Base-by-base conservation (phyloP, 1,140 invertebrate species). In the Homalodisca vitripennis region DNA sequence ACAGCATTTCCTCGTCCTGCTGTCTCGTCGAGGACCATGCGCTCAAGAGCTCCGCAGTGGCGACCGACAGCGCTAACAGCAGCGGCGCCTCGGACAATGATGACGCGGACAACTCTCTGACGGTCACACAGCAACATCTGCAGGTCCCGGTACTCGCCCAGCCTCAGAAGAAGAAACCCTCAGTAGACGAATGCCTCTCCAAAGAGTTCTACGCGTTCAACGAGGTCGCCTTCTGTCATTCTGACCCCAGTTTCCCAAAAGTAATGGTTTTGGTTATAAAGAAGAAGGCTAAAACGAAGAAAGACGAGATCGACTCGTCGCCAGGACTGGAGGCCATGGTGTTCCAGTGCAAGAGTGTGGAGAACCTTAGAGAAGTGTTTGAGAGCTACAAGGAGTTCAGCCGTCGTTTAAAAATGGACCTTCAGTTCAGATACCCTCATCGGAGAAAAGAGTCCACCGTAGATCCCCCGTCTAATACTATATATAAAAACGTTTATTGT, bases 61-160 rank as follows among this genome's bases (percentile, higher is more conserved):
- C 51, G 17, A 73, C 73, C 1, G 72, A 73, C 67, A 74, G 73
- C 24, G 74, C 75, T 2, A 76, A 75, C 64, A 75, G 74, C 68
- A 76, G 75, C 30, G 73, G 74, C 12, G 70, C 69, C n/a, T 74
- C 73, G 3, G 75, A 76, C 53, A 75, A 70, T n/a, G 75, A 76
- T 27, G 74, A 75, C 29, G 46, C 66, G 6, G 64, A 73, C 46
- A 48, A 62, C 26, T 66, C 66, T 31, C 30, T 68, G 1, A 71
- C 63, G 66, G 14, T 47, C 55, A 24, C 55, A 26, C 62, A 30
- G 26, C 41, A 13, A 3, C 24, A 22, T 10, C n/a, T 26, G 12
- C 55, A 60, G 2, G 22, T 13, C 10, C 27, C 55, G 2, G 27
- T 3, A 26, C 2, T 12, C 2, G 22, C 26, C 26, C 12, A 6